Evolutionary conservation across 2,888 invertebrate species (phyloP).

Genomic region (Dorcus parallelipipedus): DNA sequence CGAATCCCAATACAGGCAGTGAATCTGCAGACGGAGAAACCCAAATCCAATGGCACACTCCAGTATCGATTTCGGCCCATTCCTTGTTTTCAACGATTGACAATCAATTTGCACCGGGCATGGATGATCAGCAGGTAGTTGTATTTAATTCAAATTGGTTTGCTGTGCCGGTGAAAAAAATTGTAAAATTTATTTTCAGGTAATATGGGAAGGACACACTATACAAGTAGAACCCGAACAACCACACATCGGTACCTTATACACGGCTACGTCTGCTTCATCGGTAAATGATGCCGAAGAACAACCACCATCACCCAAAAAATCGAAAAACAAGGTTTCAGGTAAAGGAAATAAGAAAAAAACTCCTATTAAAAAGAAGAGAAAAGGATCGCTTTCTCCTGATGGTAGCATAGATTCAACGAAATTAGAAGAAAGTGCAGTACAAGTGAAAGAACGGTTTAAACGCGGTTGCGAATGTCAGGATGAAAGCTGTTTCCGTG

Average conservation of each 20-base stretch:
- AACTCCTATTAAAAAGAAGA: constrained; percentile 51
- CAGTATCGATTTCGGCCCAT: constrained; percentile 51
- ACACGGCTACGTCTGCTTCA: constrained; percentile 29
- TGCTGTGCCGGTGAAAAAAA: neutral
- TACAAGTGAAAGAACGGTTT: constrained; percentile 66
- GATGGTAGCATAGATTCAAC: constrained; percentile 55
- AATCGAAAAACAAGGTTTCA: constrained; percentile 43
- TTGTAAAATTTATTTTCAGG: constrained; percentile 46
- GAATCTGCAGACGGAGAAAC: constrained; percentile 37
- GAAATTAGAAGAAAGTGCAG: constrained; percentile 67
- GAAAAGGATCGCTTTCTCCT: constrained; percentile 47
- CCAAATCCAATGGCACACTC: constrained; percentile 63
- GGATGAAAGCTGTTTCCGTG: constrained; percentile 70
- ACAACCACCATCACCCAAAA: constrained; percentile 27
- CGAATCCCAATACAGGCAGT: constrained; percentile 31
- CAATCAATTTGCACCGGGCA: constrained; percentile 44
- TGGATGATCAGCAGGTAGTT: constrained; percentile 48
- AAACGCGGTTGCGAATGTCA: constrained; percentile 74
- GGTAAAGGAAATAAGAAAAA: constrained; percentile 49
- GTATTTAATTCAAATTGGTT: neutral
- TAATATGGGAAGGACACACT: constrained; percentile 65
- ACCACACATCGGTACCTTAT: constrained; percentile 40
- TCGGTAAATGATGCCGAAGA: constrained; percentile 24
- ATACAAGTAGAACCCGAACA: constrained; percentile 57
- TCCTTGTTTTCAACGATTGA: constrained; percentile 47